A percentile compares a stretch with the other conserved stretches of the same genome.
Evolutionary conservation across 2,797 vertebrate genomes (phyloP).

Genomic region (Myiotriccus ornatus): DNA sequence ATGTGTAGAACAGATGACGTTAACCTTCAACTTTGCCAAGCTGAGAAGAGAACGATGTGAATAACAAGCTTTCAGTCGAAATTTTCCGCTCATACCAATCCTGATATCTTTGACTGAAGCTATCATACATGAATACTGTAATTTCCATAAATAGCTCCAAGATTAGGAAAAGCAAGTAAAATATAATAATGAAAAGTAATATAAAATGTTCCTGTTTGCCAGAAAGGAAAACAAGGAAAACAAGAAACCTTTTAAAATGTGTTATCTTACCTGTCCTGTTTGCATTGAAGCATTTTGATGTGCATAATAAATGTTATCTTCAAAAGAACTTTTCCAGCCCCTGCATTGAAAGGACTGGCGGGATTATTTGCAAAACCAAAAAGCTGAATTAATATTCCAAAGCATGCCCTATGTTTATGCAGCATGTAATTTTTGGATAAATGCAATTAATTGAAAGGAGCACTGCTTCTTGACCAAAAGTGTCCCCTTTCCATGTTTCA

Average conservation of each 20-base stretch:
- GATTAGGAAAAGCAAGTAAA: constrained; percentile 59
- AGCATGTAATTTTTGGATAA: constrained; percentile 65
- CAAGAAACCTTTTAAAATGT: constrained; percentile 48
- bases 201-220: constrained; percentile 57
- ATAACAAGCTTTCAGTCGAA: constrained; percentile 68
- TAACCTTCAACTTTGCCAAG: constrained; percentile 73
- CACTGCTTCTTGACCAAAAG: constrained; percentile 19
- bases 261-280: constrained; percentile 70
- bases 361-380: constrained; percentile 56
- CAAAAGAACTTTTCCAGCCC: constrained; percentile 47
- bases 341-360: constrained; percentile 39
- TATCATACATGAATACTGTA: constrained; percentile 60
- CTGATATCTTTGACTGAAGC: constrained; percentile 67
- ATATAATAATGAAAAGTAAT: constrained; percentile 31
- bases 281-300: constrained; percentile 71
- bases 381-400: constrained; percentile 66
- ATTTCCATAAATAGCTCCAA: constrained; percentile 62
- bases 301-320: constrained; percentile 62
- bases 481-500: constrained; percentile 16
- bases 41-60: constrained; percentile 74
- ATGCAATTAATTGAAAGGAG: constrained; percentile 33
- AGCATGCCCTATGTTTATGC: constrained; percentile 66
- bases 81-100: constrained; percentile 54
- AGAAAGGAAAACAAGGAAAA: constrained; percentile 40
- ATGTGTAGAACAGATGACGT: constrained; percentile 71